Conservation (phyloP, 2,888 invertebrate genomes). For the Carterocephalus palaemon region DNA sequence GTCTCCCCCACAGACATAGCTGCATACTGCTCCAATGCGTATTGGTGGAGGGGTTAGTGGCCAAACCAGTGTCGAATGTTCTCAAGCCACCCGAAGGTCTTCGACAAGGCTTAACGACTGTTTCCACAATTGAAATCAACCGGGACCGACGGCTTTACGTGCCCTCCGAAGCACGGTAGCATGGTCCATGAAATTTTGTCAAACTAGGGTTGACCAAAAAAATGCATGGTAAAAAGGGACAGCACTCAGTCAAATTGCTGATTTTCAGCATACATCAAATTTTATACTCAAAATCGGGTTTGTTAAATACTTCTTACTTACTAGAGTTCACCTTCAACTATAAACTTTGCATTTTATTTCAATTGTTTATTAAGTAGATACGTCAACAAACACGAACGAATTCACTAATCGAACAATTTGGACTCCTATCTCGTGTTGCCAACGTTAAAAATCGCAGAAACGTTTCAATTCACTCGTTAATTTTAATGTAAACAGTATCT, state of each 20-base stretch:
- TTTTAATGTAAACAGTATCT: constrained; percentile 31
- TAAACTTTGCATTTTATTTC: constrained; percentile 22
- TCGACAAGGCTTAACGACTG: too few relatives aligned
- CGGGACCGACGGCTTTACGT: too few relatives aligned
- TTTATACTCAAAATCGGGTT: constrained; percentile 17
- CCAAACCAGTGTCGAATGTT: too few relatives aligned
- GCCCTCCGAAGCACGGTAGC: too few relatives aligned
- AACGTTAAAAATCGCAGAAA: constrained; percentile 24
- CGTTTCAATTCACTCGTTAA: constrained; percentile 27
- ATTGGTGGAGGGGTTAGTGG: too few relatives aligned
- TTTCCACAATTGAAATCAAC: too few relatives aligned
- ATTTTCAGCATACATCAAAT: not conserved
- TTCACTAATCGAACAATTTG: constrained; percentile 27
- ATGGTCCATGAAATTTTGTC: too few relatives aligned
- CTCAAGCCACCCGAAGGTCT: too few relatives aligned
- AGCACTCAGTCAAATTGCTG: constrained; percentile 11
- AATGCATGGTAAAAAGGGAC: too few relatives aligned
- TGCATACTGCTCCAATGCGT: too few relatives aligned
- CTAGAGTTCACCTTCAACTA: constrained; percentile 17
- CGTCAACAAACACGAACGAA: constrained; percentile 19
- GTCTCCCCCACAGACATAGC: too few relatives aligned
- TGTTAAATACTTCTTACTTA: constrained; percentile 17
- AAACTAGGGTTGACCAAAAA: too few relatives aligned
- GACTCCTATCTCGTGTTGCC: constrained; percentile 19
- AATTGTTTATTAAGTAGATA: constrained; percentile 16